Evolutionary conservation across 2,888 invertebrate genomes (phyloP), one percentile per base, ranked within the genome.

Genomic region (Campaea margaritaria): DNA sequence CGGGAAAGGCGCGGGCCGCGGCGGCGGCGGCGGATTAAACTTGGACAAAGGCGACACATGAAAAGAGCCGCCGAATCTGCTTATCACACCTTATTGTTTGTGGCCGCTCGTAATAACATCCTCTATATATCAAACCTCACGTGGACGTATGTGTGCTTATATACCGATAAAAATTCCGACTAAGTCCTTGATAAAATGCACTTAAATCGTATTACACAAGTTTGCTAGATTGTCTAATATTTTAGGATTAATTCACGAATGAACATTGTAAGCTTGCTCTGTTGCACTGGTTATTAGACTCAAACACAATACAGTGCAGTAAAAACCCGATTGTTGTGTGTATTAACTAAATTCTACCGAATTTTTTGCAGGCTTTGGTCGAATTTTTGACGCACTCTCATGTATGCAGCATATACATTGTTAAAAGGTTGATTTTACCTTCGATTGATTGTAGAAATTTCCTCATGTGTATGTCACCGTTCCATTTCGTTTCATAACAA

Each of bases 71-170:
- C 85, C 86, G 82, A 87, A 88, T 87, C 87, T 86, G 76, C 89
- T 89, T 91, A 91, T 91, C 91, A 78, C 82, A 75, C 82, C 80
- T 83, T 84, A 89, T 88, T 90, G 89, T 90, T 86, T 81, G 86
- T 78, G 83, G 79, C 85, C 85, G 84, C 80, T 75, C 73, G 75
- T 78, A 78, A 85, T 87, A 87, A 84, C 82, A 78, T 86, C 85
- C 82, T 78, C 84, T 83, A 87, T 86, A 89, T 87, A 87, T 89
- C 86, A 87, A 72, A 63, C 70, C 75, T 83, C 46, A 56, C 39
- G 51, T 51, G 47, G 42, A 78, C 83, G 82, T 83, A 3, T 21
- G 84, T 72, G 73, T 75, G 69, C 75, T 73, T 72, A 74, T 73
- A 72, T 75, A 71, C 72, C 60, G 79, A 83, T 81, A 81, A 81